Evolutionary conservation across 1,140 invertebrate species (phyloP).

Genomic region (Neodiprion pinetum): DNA sequence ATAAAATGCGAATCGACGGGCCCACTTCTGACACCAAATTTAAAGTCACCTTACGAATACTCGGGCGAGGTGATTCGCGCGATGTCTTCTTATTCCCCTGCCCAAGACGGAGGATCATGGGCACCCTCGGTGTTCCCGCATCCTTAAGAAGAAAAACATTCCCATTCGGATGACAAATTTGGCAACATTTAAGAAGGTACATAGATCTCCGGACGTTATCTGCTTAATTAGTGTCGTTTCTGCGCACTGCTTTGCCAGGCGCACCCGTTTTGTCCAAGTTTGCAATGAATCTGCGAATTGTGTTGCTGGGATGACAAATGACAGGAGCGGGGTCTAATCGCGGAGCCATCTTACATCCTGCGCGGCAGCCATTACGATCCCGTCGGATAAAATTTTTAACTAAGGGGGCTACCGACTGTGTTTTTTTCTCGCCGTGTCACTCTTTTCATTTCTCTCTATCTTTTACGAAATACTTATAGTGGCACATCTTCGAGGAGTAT

Average conservation of each 20-base stretch:
- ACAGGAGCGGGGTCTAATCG: constrained; percentile 33
- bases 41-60: no score
- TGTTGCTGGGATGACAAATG: constrained; percentile 37
- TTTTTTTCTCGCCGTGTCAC: no score
- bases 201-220: constrained; percentile 42
- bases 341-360: constrained; percentile 35
- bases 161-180: constrained; percentile 25
- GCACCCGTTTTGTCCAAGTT: no score
- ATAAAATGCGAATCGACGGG: no score
- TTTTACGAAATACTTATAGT: no score
- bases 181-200: constrained; percentile 23
- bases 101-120: neutral
- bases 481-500: no score
- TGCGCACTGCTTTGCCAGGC: neutral
- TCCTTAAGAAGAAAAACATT: neutral
- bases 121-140: neutral
- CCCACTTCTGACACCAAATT: no score
- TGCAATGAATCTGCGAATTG: no score
- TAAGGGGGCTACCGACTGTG: constrained; percentile 25
- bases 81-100: neutral
- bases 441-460: no score
- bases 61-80: no score
- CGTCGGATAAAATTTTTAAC: constrained; percentile 51
- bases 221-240: constrained; percentile 51
- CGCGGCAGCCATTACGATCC: constrained; percentile 33